Evolutionary conservation across 2,113 vertebrate genomes (phyloP).

Genomic region (Engraulis encrasicolus): DNA sequence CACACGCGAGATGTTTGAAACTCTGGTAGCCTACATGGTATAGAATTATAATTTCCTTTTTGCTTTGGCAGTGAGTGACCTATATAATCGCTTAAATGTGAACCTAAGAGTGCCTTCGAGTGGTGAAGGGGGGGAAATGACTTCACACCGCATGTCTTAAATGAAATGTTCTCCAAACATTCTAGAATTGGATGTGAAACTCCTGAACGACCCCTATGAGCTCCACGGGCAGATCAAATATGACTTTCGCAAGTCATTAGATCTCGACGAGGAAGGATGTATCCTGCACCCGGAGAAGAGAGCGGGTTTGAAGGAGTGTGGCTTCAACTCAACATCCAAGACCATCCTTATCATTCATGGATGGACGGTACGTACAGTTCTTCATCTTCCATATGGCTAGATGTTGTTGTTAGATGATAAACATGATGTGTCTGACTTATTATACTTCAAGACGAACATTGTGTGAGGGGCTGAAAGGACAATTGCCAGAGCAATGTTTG

Average conservation of each 20-base stretch:
- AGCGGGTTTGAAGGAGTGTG: slow-evolving; percentile 75
- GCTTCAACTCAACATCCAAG: slow-evolving; percentile 86
- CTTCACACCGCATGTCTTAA: background rate
- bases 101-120: background rate
- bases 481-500: background rate
- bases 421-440: background rate
- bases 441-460: background rate
- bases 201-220: background rate
- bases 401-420: background rate
- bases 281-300: slow-evolving; percentile 68
- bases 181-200: slow-evolving; percentile 29
- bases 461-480: background rate
- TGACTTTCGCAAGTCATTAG: slow-evolving; percentile 73
- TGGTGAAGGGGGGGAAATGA: background rate
- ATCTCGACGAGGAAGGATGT: slow-evolving; percentile 81
- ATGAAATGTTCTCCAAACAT: background rate
- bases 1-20: background rate
- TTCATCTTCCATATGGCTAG: too few species aligned
- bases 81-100: background rate
- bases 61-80: slow-evolving; percentile 23
- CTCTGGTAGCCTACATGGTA: background rate
- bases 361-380: slow-evolving; percentile 89
- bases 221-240: slow-evolving; percentile 71
- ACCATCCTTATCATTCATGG: slow-evolving; percentile 95
- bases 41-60: background rate